Base-by-base conservation (phyloP, 2,797 vertebrate genomes). In the Furcifer pardalis region DNA sequence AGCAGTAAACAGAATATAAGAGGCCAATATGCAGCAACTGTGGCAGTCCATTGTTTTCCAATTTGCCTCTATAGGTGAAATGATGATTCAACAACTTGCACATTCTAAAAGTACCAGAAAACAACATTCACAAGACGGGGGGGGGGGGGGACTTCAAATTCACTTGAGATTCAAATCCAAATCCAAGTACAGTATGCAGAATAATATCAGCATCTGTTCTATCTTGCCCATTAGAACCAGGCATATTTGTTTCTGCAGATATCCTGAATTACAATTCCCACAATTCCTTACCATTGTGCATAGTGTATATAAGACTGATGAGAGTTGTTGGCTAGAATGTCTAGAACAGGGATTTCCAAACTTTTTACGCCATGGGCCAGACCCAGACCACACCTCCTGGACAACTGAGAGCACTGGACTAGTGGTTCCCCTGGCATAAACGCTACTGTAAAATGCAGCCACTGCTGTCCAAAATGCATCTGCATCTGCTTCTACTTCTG, bases 11-110 rank as follows among this genome's bases (percentile, higher is more conserved):
- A 86, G 80, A 19, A 56, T 37, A 27, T 46, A 79, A 65, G 12
- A 4, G 90, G 32, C 19, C 72, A 40, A 37, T 15, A 40, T 44
- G 72, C 37, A 46, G 46, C 27, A 88, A 87, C 0, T 0, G 1
- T 86, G 63, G 44, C 44, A 72, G 19, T 62, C 5, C n/a, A 56
- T 4, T 46, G 4, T 77, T 83, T 82, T 59, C 42, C 17, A 40
- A 81, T 9, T 52, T 89, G n/a, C 27, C 79, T n/a, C 49, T 42
- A 77, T 56, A 25, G 10, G 32, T 42, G 27, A 27, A 79, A 77
- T 85, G n/a, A 77, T n/a, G 23, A 84, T 62, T 76, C 66, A 66
- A 27, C 44, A 59, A 9, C 52, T 19, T 59, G 21, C 44, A 77
- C 79, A 87, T 68, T 23, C 27, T 40, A 77, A 12, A 27, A 59